Base-by-base conservation (phyloP, 2,888 invertebrate genomes). In the Matsumyia berberina region DNA sequence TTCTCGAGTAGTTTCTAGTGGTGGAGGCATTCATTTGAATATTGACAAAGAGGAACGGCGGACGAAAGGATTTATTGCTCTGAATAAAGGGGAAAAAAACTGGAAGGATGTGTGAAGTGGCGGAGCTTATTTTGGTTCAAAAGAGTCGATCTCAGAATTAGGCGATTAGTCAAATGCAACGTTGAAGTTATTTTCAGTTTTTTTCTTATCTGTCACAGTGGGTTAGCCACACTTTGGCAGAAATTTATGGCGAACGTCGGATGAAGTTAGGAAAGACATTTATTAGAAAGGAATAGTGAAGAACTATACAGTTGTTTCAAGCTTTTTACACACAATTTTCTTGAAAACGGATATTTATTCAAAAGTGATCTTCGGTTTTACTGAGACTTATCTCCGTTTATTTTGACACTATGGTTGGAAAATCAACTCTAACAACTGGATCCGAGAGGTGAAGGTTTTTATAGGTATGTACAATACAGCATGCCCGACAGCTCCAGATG, bases 21-120 rank as follows among this genome's bases (percentile, higher is more conserved):
- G 72, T 31, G 66, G 31, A 46, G 35, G 66, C 42, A 66, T 66
- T 57, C 57, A 76, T 76, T 66, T 76, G 66, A 35, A 76, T 76
- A 66, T 76, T 66, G 66, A 76, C 66, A 66, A 35, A 46, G 39
- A 29, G 17, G 15, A 6, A 1, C 24, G 24, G 24, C 1, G 62
- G 24, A 35, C 6, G 42, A n/a, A 64, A 44, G 64, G 46, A 74
- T 64, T 55, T 74, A 74, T 55, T 35, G 74, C 74, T 35, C 12
- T n/a, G n/a, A n/a, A 33, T 33, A 35, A 37, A 9, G 11, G 19
- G 15, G 0, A n/a, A n/a, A 7, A 39, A 15, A 55, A 35, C 5
- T 11, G 19, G 24, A 35, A 37, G 4, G 35, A 46, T 70, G 70
- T 70, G 57, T 60, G 60, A 60, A 60, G 29, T 60, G 39, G 39